These are phyloP conservation scores for Liolophura sinensis DNA, from an alignment of 1,140 invertebrate species.

Conservation along the genomic window DNA sequence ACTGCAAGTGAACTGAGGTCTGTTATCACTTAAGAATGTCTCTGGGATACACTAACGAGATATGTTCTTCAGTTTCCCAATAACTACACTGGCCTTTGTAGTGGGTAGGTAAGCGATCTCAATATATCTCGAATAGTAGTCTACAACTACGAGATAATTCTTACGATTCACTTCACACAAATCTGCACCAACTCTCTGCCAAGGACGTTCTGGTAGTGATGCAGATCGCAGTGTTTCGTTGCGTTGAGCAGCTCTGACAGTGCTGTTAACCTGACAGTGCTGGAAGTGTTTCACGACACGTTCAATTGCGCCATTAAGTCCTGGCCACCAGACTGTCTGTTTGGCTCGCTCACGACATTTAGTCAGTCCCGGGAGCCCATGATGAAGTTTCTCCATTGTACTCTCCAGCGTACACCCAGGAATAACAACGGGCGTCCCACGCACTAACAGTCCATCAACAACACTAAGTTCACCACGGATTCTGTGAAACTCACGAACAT, in stretches of 20 bases:
- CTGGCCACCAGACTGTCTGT: neutral
- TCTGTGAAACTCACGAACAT: no score
- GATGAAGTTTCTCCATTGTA: neutral
- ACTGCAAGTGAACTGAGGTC: conserved; percentile 14
- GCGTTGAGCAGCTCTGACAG: neutral
- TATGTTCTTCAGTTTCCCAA: conserved; percentile 6
- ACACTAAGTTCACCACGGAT: no score
- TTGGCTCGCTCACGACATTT: neutral
- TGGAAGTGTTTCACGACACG: neutral
- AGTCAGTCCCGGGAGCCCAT: conserved; percentile 4
- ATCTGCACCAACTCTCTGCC: conserved; percentile 14
- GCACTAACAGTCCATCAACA: no score
- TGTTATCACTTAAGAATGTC: conserved; percentile 6
- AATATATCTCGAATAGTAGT: conserved; percentile 18
- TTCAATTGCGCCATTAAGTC: conserved; percentile 1
- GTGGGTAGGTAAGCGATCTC: conserved; percentile 3
- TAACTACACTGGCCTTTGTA: neutral
- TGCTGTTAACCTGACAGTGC: neutral
- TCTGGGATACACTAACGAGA: conserved; percentile 8
- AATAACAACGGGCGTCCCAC: neutral
- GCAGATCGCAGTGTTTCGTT: conserved; percentile 9
- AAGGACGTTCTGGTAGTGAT: conserved; percentile 11
- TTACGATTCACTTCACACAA: conserved; percentile 10
- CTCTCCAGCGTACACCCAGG: neutral
- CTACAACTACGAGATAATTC: conserved; percentile 10